Percentiles rank a stretch among this genome's conserved stretches.
These are phyloP conservation scores for Pseudorectes ferrugineus DNA, from an alignment of 2,113 vertebrate genomes.

Conservation along the genomic window DNA sequence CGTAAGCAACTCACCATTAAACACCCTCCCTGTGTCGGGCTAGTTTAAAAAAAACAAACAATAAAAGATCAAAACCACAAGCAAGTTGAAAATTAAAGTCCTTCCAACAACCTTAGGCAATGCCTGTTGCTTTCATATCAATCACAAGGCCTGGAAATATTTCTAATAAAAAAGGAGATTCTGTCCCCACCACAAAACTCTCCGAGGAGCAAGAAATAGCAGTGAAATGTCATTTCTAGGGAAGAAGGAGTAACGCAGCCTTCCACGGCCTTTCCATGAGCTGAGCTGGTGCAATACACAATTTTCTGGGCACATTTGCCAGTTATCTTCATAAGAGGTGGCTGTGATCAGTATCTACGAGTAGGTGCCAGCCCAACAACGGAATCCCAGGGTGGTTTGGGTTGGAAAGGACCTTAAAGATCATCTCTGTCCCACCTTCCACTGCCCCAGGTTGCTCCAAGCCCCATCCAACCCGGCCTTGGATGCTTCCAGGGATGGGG, in stretches of 20 bases:
- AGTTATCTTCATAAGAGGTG: rapidly evolving
- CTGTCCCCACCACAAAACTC: background rate
- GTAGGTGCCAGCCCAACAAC: background rate
- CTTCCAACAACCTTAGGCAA: background rate
- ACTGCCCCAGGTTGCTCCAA: background rate
- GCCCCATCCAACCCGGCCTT: rapidly evolving
- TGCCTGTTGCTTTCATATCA: background rate
- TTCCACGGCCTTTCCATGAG: background rate
- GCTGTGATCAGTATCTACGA: background rate
- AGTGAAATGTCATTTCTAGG: background rate
- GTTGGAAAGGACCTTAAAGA: background rate
- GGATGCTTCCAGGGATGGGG: background rate
- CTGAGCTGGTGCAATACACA: background rate
- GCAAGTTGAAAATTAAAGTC: background rate
- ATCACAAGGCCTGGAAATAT: background rate
- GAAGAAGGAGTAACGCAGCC: background rate
- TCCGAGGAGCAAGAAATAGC: background rate
- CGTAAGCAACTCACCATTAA: background rate
- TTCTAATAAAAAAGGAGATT: background rate
- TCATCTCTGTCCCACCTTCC: background rate
- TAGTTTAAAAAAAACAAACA: background rate
- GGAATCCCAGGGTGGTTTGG: background rate
- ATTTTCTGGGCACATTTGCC: background rate
- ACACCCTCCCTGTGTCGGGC: background rate
- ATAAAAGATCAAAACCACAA: background rate